A percentile compares a stretch with the other conserved stretches of the same genome.
These are phyloP conservation scores for Aeoliscus strigatus DNA, from an alignment of 2,797 vertebrate species.

Conservation along the genomic window DNA sequence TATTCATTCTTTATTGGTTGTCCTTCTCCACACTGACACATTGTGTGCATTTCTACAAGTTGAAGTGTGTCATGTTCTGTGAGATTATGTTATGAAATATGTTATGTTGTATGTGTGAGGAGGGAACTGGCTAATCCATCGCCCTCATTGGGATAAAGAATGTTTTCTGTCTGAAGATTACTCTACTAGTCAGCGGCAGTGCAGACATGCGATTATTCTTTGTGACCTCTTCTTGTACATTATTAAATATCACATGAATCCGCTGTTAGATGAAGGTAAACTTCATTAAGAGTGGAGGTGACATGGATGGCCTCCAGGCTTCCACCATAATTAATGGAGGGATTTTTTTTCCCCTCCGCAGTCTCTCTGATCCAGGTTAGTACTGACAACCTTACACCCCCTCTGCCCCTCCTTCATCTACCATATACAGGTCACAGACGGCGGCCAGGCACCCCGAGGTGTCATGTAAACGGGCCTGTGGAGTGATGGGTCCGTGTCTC, in stretches of 20 bases:
- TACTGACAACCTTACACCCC: constrained; percentile 49
- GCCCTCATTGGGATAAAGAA: too few relatives aligned
- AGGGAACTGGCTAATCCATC: too few relatives aligned
- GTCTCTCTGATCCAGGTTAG: constrained; percentile 55
- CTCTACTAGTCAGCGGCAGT: too few relatives aligned
- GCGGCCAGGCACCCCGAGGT: constrained; percentile 63
- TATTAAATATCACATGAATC: constrained; percentile 36
- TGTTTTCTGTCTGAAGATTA: too few relatives aligned
- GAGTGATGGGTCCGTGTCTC: constrained; percentile 61
- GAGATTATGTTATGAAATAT: too few relatives aligned
- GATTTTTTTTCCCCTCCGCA: constrained; percentile 29
- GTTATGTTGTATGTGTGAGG: too few relatives aligned
- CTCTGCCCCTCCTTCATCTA: constrained; percentile 45
- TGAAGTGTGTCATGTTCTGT: too few relatives aligned
- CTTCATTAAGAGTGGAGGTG: constrained; percentile 46
- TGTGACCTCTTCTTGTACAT: constrained; percentile 33
- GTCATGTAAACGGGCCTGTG: constrained; percentile 65
- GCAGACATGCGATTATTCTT: too few relatives aligned
- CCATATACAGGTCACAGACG: constrained; percentile 63
- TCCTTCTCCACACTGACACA: too few relatives aligned
- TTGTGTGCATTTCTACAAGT: too few relatives aligned
- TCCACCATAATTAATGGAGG: constrained; percentile 49
- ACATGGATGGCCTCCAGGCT: constrained; percentile 48
- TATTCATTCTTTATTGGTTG: too few relatives aligned
- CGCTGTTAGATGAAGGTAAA: constrained; percentile 40